Percentiles rank a stretch among this genome's conserved stretches.
Conservation (phyloP, 2,888 invertebrate species). For the Andrena flavipes region DNA sequence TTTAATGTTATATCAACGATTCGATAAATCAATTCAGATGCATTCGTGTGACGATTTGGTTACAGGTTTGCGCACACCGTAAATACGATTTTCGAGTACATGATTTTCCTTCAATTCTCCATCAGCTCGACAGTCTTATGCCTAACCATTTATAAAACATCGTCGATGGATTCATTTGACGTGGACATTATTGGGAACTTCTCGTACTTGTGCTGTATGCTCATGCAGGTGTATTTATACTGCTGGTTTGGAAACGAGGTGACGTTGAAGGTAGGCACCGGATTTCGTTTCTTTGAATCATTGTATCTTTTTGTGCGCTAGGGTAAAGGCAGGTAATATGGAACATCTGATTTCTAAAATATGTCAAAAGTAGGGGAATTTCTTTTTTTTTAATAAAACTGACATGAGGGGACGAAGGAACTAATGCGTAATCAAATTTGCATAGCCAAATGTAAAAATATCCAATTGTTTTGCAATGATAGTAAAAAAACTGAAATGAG, state of each 20-base stretch:
- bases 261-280: constrained; percentile 60
- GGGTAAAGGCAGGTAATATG: too few species aligned
- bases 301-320: neutral
- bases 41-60: neutral
- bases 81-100: constrained; percentile 51
- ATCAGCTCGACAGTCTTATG: constrained; percentile 63
- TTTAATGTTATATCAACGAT: neutral
- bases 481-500: too few species aligned
- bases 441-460: too few species aligned
- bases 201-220: constrained; percentile 60
- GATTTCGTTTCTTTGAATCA: constrained; percentile 12
- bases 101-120: constrained; percentile 63
- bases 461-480: too few species aligned
- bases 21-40: neutral
- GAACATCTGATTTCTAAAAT: too few species aligned
- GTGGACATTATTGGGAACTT: constrained; percentile 47
- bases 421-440: too few species aligned
- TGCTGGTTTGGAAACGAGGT: constrained; percentile 79
- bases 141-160: constrained; percentile 57
- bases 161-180: constrained; percentile 34
- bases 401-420: too few species aligned
- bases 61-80: constrained; percentile 50
- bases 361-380: too few species aligned
- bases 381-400: too few species aligned
- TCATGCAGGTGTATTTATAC: constrained; percentile 74